Percentiles rank a stretch among this genome's conserved stretches.
phyloP scores from a whole-genome alignment of 2,888 invertebrate genomes.

The Synergus umbraculus region DNA sequence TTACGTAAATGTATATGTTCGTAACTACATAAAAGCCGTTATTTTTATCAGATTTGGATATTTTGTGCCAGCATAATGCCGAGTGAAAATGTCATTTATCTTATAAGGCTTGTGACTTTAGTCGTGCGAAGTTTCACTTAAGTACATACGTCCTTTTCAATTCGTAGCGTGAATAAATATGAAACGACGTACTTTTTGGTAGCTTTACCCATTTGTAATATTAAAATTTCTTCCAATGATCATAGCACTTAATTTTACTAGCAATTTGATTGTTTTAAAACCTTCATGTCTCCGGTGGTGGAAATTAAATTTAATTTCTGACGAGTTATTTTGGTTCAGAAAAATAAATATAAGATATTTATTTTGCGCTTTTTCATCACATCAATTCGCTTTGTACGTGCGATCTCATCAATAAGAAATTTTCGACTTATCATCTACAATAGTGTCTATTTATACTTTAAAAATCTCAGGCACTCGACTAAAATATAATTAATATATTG shows the following conservation, averaged over 20 bases:
- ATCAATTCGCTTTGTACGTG: not conserved
- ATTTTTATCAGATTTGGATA: too few species aligned
- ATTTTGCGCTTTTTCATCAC: not conserved
- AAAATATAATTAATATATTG: conserved; percentile 53
- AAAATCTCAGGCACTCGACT: conserved; percentile 44
- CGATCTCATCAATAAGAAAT: conserved; percentile 9
- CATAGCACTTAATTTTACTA: not conserved
- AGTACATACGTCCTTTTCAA: not conserved
- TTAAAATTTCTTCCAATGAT: not conserved
- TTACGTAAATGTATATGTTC: too few species aligned
- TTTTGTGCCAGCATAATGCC: too few species aligned
- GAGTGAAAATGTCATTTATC: too few species aligned
- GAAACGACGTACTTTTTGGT: not conserved
- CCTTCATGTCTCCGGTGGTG: not conserved
- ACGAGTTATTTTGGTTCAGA: not conserved
- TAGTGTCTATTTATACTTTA: conserved; percentile 19
- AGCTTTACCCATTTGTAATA: not conserved
- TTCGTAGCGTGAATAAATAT: not conserved
- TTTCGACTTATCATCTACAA: conserved; percentile 16
- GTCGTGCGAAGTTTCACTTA: conserved; percentile 12
- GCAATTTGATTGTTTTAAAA: not conserved
- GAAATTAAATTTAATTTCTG: not conserved
- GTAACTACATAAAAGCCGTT: too few species aligned
- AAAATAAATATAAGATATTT: not conserved
- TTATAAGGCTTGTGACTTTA: conserved; percentile 26